Evolutionary conservation across 2,113 vertebrate genomes (phyloP).

Genomic region (Protobothrops flavoviridis): DNA sequence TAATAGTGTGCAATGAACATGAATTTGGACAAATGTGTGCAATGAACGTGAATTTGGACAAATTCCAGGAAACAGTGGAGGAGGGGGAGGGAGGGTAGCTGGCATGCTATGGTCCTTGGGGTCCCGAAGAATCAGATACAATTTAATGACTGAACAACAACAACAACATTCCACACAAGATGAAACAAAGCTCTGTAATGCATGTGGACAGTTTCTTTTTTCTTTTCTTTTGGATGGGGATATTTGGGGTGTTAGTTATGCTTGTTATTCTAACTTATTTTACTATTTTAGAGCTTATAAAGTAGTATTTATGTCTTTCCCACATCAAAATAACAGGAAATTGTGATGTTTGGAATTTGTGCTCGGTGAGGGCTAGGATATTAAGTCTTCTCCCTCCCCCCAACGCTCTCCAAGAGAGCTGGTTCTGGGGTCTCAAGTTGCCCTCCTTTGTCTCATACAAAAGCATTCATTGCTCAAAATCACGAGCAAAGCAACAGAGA

Average conservation of each 20-base stretch:
- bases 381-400: background rate
- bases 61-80: background rate
- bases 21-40: background rate
- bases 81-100: background rate
- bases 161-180: background rate
- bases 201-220: background rate
- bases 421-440: background rate
- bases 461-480: background rate
- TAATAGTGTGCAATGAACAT: background rate
- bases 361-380: background rate
- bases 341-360: background rate
- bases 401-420: background rate
- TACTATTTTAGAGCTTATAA: background rate
- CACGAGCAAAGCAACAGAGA: constrained; percentile 12
- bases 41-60: background rate
- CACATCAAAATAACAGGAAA: background rate
- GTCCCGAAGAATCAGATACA: background rate
- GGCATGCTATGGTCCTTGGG: background rate
- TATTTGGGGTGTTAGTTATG: background rate
- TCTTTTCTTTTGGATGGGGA: background rate
- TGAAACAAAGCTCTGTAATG: background rate
- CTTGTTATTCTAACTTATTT: background rate
- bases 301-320: background rate
- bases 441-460: background rate
- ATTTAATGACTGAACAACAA: background rate